Evolutionary conservation across 2,888 invertebrate genomes (phyloP), one percentile per base, ranked within the genome.

Genomic region (Sinhomidia bicolor): DNA sequence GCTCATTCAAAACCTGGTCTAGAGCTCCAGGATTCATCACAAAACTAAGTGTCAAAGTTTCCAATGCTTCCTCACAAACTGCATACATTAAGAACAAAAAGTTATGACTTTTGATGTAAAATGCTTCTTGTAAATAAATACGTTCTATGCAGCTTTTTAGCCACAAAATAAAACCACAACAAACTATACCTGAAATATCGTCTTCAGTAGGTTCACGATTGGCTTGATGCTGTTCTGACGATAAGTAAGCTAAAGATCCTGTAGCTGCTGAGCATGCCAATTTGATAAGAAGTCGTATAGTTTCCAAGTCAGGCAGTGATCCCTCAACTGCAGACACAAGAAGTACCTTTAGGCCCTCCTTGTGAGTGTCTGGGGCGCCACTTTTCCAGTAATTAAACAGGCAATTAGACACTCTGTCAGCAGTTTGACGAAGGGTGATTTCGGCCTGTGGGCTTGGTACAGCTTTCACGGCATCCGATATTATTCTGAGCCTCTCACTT

Each of bases 61-160:
- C 99, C 93, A 99, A 95, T 74, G 98, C 97, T 94, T 99, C 99
- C 92, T 97, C 97, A 93, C 98, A 98, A 93, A 98, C 96, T 94
- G 94, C 90, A 54, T 62, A 90, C 29, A 29, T 5, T 1, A 62
- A 62, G 14, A n/a, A 17, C 1, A 17, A 54, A 54, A 54, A 54
- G n/a, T n/a, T 54, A 47, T 3, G 44, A 47, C 1, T 47, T 12
- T 12, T 36, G 36, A 36, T 36, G 9, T n/a, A n/a, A n/a, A n/a
- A n/a, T n/a, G n/a, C n/a, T n/a, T n/a, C n/a, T n/a, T n/a, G n/a
- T n/a, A n/a, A n/a, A n/a, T n/a, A n/a, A n/a, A n/a, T n/a, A n/a
- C n/a, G n/a, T n/a, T n/a, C n/a, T n/a, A n/a, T n/a, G n/a, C n/a
- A n/a, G n/a, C n/a, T n/a, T n/a, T n/a, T n/a, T n/a, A n/a, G n/a